Evolutionary conservation across 2,888 invertebrate species (phyloP), one percentile per base, ranked within the genome.

Genomic region (Drosophila sordidapex): DNA sequence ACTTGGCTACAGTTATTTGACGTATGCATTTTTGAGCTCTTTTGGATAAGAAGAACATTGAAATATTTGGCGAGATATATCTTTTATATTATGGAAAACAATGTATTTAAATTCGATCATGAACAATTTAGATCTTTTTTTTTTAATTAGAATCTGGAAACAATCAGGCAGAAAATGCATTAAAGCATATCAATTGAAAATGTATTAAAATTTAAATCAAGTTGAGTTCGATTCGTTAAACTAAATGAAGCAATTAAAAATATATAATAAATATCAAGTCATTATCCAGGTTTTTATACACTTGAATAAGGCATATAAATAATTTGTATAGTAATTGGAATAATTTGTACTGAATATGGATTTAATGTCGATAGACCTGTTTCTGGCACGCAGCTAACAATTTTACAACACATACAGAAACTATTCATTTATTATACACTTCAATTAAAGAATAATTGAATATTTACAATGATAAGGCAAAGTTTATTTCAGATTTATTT

Each of bases 381-480:
- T 66, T 67, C n/a, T 46, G 8, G 31, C 29, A 31, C 25, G 48
- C 54, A 67, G 31, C 57, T 35, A 31, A 40, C 21, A 52, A 67
- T 56, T 2, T n/a, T 29, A 18, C 15, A 27, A 33, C 56, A 49
- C 40, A 56, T 56, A 40, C n/a, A 49, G 35, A 21, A 35, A 11
- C 38, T 15, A 25, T 25, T 46, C 1, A 8, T 46, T 46, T 46
- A 21, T 46, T 13, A 18, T 0, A n/a, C 33, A 27, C 25, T 48
- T 49, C 15, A 49, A 27, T 27, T 18, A 18, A 10, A 5, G 10
- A 18, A 49, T 8, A 33, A 18, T 18, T 13, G n/a, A 25, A 58
- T 43, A 27, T 18, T 49, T 27, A 27, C 10, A 27, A 27, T 27
- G 10, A 49, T 49, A 49, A 11, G 18, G 27, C 18, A 46, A 21